Evolutionary conservation across 2,113 vertebrate species (phyloP).

Genomic region (Onychostruthus taczanowskii): DNA sequence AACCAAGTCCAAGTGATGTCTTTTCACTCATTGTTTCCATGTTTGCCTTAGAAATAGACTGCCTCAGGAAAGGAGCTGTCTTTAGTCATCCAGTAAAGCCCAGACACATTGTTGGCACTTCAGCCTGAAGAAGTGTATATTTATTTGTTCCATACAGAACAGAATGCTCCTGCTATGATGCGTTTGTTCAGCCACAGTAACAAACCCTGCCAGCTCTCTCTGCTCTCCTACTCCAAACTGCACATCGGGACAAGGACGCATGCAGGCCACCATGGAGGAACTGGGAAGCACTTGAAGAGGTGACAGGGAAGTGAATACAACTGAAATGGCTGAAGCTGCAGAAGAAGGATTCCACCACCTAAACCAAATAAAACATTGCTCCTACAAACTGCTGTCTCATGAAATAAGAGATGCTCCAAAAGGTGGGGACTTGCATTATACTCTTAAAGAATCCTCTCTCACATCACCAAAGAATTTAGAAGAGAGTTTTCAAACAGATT

Average conservation of each 20-base stretch:
- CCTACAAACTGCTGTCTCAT: background rate
- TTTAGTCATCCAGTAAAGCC: conserved; percentile 8
- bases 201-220: background rate
- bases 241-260: background rate
- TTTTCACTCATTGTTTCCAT: background rate
- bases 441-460: background rate
- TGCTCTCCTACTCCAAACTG: background rate
- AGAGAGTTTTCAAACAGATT: background rate
- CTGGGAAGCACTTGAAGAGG: background rate
- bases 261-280: background rate
- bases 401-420: background rate
- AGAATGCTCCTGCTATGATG: conserved; percentile 8
- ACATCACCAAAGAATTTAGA: background rate
- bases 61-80: conserved; percentile 13
- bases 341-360: background rate
- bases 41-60: background rate
- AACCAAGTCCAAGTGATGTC: background rate
- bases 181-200: conserved; percentile 20
- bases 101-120: conserved; percentile 19
- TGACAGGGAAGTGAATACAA: background rate
- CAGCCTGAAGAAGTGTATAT: conserved; percentile 14
- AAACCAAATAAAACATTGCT: background rate
- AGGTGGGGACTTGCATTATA: background rate
- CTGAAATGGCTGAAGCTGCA: background rate
- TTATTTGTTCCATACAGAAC: conserved; percentile 44